Percentiles rank a stretch among this genome's conserved stretches.
These are phyloP conservation scores for Clistopyga incitator DNA, from an alignment of 2,888 invertebrate species.

Conservation along the genomic window DNA sequence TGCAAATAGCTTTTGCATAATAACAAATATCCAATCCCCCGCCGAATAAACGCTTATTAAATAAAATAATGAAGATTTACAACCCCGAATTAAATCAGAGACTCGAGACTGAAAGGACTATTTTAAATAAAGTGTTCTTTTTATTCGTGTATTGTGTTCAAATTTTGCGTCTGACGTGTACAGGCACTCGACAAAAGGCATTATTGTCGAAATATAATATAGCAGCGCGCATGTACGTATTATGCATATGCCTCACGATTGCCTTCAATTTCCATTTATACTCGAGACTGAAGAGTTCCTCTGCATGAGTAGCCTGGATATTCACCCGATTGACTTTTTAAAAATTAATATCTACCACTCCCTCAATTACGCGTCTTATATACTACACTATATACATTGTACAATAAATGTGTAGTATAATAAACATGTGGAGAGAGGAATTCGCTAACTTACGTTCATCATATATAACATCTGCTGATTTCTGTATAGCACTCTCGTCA, in stretches of 20 bases:
- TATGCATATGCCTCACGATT: constrained; percentile 54
- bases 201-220: constrained; percentile 26
- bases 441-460: background rate
- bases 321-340: constrained; percentile 57
- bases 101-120: too few species aligned
- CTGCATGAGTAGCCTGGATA: constrained; percentile 57
- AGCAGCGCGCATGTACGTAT: constrained; percentile 16
- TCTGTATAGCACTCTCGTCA: constrained; percentile 43
- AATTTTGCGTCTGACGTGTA: constrained; percentile 4
- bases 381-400: background rate
- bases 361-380: constrained; percentile 42
- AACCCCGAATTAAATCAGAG: too few species aligned
- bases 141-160: constrained; percentile 24
- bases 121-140: background rate
- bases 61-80: too few species aligned
- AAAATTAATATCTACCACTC: constrained; percentile 49
- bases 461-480: constrained; percentile 53
- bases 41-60: too few species aligned
- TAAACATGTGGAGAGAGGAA: constrained; percentile 10
- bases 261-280: constrained; percentile 65
- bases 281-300: constrained; percentile 33
- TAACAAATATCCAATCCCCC: too few species aligned
- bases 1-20: too few species aligned
- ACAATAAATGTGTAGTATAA: constrained; percentile 11
- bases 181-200: constrained; percentile 39